Percentiles rank a stretch among this genome's conserved stretches.
Conservation (phyloP, 2,113 vertebrate genomes). For the Nannobrachium achirus region DNA sequence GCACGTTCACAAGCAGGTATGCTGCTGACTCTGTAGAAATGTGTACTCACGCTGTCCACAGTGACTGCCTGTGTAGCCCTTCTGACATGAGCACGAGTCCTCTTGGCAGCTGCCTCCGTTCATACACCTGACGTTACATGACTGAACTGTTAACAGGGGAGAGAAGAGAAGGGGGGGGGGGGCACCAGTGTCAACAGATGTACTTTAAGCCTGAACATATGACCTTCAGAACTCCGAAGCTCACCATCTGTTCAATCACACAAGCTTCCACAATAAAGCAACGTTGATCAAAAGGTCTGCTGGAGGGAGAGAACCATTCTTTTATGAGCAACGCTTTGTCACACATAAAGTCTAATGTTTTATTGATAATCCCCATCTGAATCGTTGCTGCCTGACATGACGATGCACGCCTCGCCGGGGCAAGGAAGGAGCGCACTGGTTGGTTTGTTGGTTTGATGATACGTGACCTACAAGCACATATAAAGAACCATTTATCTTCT, state of each 20-base stretch:
- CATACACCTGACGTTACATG: conserved; percentile 90
- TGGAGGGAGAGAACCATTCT: neutral
- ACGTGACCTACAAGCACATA: neutral
- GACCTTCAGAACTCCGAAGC: neutral
- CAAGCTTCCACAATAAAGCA: neutral
- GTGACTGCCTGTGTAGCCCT: conserved; percentile 88
- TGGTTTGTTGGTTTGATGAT: neutral
- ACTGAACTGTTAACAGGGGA: conserved; percentile 76
- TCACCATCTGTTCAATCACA: conserved; percentile 1
- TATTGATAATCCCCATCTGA: neutral
- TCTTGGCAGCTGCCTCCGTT: conserved; percentile 89
- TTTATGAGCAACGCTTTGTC: conserved; percentile 1
- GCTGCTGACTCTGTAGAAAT: conserved; percentile 2
- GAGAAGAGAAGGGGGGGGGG: neutral
- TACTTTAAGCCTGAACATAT: neutral
- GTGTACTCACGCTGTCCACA: conserved; percentile 91
- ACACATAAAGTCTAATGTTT: neutral
- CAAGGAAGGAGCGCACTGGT: no score
- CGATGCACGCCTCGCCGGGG: no score
- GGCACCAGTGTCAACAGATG: neutral
- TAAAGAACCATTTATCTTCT: neutral
- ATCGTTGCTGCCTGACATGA: no score
- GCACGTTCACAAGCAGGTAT: neutral
- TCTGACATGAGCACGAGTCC: conserved; percentile 86
- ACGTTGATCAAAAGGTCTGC: neutral